Evolutionary conservation across 2,797 vertebrate genomes (phyloP).

Genomic region (Hemibagrus guttatus): DNA sequence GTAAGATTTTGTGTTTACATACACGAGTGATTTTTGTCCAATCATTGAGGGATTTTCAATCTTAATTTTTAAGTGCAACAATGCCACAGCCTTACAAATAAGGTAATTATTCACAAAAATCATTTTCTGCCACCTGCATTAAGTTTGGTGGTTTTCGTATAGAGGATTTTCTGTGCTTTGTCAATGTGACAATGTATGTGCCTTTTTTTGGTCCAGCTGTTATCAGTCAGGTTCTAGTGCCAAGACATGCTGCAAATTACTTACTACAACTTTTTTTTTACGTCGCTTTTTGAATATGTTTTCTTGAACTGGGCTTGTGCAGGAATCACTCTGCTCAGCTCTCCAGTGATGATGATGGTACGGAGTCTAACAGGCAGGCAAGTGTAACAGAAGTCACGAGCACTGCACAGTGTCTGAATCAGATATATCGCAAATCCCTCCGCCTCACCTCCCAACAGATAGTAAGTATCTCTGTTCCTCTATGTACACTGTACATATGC

Average conservation of each 20-base stretch:
- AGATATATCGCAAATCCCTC: conserved; percentile 87
- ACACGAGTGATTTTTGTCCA: neutral
- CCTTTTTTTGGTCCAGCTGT: neutral
- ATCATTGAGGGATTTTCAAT: neutral
- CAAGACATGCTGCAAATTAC: neutral
- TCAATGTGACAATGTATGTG: neutral
- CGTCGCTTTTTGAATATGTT: neutral
- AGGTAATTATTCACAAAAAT: neutral
- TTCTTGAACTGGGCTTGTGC: neutral
- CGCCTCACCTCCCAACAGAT: conserved; percentile 87
- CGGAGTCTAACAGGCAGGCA: conserved; percentile 5
- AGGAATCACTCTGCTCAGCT: conserved; percentile 56
- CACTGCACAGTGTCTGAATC: conserved; percentile 67
- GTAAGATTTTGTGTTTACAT: conserved; percentile 60
- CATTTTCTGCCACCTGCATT: neutral
- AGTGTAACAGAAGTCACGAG: conserved; percentile 60
- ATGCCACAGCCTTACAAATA: neutral
- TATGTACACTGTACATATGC: neutral
- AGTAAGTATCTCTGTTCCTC: conserved; percentile 67
- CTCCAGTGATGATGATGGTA: conserved; percentile 73
- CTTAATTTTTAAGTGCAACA: neutral
- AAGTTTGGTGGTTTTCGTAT: neutral
- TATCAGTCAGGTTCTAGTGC: neutral
- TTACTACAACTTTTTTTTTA: neutral
- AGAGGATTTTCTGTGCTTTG: neutral